Percentiles rank a stretch among this genome's conserved stretches.
Conservation (phyloP, 2,113 vertebrate species). For the Bufo bufo region DNA sequence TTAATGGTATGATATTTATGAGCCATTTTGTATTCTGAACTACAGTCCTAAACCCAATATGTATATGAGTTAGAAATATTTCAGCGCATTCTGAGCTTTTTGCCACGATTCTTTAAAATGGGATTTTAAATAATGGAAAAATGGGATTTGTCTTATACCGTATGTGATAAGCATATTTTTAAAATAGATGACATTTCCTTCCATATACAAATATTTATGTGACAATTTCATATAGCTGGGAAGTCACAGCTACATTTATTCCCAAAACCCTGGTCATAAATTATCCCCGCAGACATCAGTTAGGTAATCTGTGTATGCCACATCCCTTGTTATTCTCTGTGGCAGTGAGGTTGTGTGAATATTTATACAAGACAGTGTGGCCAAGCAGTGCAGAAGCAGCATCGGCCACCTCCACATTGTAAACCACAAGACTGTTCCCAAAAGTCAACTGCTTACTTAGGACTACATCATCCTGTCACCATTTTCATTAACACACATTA, state of each 20-base stretch:
- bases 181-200: constrained; percentile 10
- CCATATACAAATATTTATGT: constrained; percentile 38
- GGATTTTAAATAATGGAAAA: too few relatives aligned
- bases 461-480: background rate
- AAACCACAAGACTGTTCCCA: background rate
- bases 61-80: background rate
- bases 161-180: background rate
- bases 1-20: background rate
- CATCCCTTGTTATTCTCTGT: constrained; percentile 47
- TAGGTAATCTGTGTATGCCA: constrained; percentile 14
- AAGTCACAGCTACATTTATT: constrained; percentile 18
- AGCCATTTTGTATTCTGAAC: too few relatives aligned
- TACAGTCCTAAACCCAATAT: background rate
- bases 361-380: constrained; percentile 2
- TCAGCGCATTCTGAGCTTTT: too few relatives aligned
- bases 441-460: background rate
- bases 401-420: constrained; percentile 26
- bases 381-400: background rate
- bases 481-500: background rate
- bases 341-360: constrained; percentile 19
- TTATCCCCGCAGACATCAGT: background rate
- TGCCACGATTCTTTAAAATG: background rate
- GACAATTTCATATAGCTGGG: background rate
- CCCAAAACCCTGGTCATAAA: background rate
- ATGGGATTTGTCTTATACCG: background rate